Base-by-base conservation (phyloP, 2,888 invertebrate genomes). In the Melieria omissa region DNA sequence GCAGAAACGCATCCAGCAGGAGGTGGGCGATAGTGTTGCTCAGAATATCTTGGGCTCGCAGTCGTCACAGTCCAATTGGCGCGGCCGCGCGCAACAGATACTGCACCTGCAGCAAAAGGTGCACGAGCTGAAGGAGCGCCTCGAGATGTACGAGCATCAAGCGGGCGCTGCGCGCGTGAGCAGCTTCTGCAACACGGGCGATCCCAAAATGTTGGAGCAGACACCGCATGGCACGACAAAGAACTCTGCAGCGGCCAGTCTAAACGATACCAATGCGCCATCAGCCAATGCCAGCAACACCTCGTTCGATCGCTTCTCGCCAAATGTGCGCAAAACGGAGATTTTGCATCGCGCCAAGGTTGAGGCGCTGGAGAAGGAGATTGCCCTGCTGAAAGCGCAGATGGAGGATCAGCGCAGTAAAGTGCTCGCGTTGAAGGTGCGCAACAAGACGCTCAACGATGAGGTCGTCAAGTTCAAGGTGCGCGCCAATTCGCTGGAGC, bases 21-120 rank as follows among this genome's bases (percentile, higher is more conserved):
- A 95, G 86, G 88, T 93, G 14, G 95, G 95, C 0, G 93, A 94
- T 71, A 90, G 89, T 78, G 90, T 92, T 55, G 91, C 90, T 78
- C 88, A 93, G 9, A 90, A 90, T 78, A 88, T 89, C 66, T 82
- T 93, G 47, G 89, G 89, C 64, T 89, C 88, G 76, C 89, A 90
- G 14, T 88, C 88, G 63, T 89, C 89, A 77, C 88, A 89, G 73
- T 88, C 89, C 58, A 74, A 70, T 61, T 95, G 94, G 94, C 91
- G 93, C 76, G 94, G 95, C 0, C 88, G 94, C 75, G 92, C 94
- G 1, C 93, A 94, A 80, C 92, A 93, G 80, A 93, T 95, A 73
- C 84, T 91, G 0, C 86, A 90, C 12, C 85, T 95, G 63, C 93
- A 93, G 81, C 90, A 90, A 67, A 93, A 92, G 86, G 87, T 93